Conservation (phyloP, 2,888 invertebrate species). For the Cepaea hortensis region DNA sequence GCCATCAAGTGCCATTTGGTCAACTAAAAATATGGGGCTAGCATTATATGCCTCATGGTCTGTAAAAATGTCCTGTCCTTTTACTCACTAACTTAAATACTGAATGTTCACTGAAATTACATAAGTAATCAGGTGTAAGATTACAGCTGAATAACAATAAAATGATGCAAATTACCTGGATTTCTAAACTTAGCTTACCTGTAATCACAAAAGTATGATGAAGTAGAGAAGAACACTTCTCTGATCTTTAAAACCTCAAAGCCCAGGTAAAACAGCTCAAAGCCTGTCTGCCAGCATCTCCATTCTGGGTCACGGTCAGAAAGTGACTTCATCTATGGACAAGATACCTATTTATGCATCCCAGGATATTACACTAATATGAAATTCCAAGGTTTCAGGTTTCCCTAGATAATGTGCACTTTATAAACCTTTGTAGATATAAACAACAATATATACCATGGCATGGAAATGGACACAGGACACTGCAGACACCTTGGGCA, state of each 20-base stretch:
- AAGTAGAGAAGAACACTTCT: conserved; percentile 44
- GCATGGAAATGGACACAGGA: not conserved
- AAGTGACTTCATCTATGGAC: conserved; percentile 32
- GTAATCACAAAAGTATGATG: conserved; percentile 48
- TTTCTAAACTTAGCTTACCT: conserved; percentile 5
- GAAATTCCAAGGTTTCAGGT: no score
- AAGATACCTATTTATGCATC: not conserved
- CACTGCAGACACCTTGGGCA: not conserved
- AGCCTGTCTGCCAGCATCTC: conserved; percentile 80
- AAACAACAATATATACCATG: not conserved
- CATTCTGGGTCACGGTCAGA: conserved; percentile 58
- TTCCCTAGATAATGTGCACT: no score
- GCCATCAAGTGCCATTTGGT: no score
- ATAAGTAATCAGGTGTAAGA: no score
- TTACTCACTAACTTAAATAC: no score
- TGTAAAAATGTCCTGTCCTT: no score
- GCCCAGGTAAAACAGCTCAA: conserved; percentile 90
- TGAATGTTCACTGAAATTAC: no score
- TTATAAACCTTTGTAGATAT: not conserved
- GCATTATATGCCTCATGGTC: no score
- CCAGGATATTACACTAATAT: no score
- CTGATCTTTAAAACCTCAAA: conserved; percentile 77
- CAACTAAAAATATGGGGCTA: no score
- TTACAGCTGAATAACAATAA: no score
- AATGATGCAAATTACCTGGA: not conserved